Evolutionary conservation across 53 echinoderm and acorn worm species (phyloP).

Genomic region (Holothuria leucospilota): DNA sequence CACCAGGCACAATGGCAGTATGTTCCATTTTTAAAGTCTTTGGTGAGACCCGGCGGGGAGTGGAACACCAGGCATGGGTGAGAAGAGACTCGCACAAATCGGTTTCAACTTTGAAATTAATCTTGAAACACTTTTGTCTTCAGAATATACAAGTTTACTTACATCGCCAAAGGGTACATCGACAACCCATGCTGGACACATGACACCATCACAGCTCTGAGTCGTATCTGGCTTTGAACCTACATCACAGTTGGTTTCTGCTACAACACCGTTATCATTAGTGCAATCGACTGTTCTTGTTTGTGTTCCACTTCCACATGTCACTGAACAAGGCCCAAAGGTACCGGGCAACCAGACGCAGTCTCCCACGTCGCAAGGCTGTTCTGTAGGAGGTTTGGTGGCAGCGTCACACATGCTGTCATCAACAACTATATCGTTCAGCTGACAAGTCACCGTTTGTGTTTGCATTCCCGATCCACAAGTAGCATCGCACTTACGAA

Average conservation of each 20-base stretch:
- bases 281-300: conserved; percentile 13
- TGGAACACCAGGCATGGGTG: no score
- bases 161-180: background rate
- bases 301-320: conserved; percentile 13
- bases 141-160: conserved; percentile 8
- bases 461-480: conserved; percentile 18
- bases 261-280: background rate
- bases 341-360: background rate
- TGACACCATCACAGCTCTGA: conserved; percentile 1
- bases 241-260: background rate
- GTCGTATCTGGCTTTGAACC: background rate
- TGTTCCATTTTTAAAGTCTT: no score
- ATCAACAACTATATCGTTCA: background rate
- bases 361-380: conserved; percentile 1
- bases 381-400: conserved; percentile 13
- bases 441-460: background rate
- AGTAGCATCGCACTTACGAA: conserved; percentile 1
- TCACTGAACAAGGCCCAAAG: conserved; percentile 12
- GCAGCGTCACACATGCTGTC: conserved; percentile 33
- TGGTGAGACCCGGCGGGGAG: no score
- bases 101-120: no score
- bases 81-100: no score
- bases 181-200: background rate
- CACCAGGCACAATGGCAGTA: no score
- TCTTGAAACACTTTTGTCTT: no score